phyloP scores from a whole-genome alignment of 2,113 vertebrate species.

The Psittacula cyanocephala region DNA sequence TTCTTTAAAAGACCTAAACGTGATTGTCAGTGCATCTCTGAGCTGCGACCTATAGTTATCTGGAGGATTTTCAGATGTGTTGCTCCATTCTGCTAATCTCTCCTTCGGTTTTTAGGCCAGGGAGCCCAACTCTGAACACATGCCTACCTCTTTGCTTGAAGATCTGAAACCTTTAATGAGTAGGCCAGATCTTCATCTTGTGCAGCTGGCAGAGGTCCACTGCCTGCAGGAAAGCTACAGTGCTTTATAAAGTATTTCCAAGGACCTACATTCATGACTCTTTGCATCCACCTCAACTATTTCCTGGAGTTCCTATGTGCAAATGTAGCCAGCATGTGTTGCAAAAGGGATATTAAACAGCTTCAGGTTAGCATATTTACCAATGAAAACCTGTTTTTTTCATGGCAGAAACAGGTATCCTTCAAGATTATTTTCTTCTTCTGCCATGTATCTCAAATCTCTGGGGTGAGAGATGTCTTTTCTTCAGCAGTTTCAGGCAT shows the following conservation, averaged over 20 bases:
- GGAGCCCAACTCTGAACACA: not conserved
- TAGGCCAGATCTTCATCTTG: constrained; percentile 14
- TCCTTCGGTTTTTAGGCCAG: constrained; percentile 7
- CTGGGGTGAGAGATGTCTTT: not conserved
- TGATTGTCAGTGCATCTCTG: not conserved
- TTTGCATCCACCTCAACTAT: constrained; percentile 13
- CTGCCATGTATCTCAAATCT: not conserved
- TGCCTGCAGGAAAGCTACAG: constrained; percentile 38
- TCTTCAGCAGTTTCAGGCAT: not conserved
- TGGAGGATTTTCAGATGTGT: not conserved
- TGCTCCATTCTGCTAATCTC: not conserved
- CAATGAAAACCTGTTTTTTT: not conserved
- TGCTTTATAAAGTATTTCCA: constrained; percentile 12
- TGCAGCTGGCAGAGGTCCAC: constrained; percentile 23
- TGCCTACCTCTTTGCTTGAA: not conserved
- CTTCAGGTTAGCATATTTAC: not conserved
- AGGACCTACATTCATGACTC: not conserved
- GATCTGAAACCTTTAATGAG: constrained; percentile 41
- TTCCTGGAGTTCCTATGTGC: constrained; percentile 5
- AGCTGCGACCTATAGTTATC: not conserved
- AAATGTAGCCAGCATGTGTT: constrained; percentile 26
- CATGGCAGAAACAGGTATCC: not conserved
- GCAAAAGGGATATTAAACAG: constrained; percentile 14
- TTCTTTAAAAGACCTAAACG: not conserved
- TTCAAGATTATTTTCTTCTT: constrained; percentile 6